Percentiles rank a stretch among this genome's conserved stretches.
Evolutionary conservation across 1,140 invertebrate species (phyloP).

Genomic region (Hyles euphorbiae): DNA sequence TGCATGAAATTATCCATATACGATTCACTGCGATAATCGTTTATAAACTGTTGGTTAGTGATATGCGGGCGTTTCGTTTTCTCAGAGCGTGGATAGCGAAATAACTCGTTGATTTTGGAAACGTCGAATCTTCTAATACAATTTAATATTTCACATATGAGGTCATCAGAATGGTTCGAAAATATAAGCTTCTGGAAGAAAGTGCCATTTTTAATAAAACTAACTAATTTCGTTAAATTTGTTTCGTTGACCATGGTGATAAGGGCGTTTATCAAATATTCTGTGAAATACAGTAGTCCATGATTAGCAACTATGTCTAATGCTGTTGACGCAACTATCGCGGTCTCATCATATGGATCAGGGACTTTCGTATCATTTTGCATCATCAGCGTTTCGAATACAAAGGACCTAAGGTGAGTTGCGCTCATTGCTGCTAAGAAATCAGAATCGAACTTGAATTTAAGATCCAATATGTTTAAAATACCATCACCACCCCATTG

Average conservation of each 20-base stretch:
- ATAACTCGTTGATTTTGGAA: too few relatives aligned
- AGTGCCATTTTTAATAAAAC: neutral
- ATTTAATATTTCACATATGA: neutral
- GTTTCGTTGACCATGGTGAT: neutral
- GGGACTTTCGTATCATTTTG: neutral
- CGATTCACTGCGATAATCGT: too few relatives aligned
- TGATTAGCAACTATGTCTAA: neutral
- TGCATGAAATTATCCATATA: too few relatives aligned
- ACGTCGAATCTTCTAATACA: too few relatives aligned
- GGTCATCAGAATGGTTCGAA: neutral
- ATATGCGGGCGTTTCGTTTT: too few relatives aligned
- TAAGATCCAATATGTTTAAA: conserved; percentile 2
- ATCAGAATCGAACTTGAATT: neutral
- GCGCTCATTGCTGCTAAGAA: neutral
- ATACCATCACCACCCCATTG: too few relatives aligned
- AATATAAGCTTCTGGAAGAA: neutral
- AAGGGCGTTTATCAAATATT: neutral
- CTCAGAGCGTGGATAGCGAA: too few relatives aligned
- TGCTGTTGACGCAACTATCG: neutral
- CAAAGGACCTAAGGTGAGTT: neutral
- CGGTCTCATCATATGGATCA: neutral
- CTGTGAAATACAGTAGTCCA: neutral
- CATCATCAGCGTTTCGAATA: neutral
- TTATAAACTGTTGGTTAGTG: too few relatives aligned
- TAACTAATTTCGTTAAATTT: neutral